Base-by-base conservation (phyloP, 2,888 invertebrate species). In the Ecdyonurus torrentis region DNA sequence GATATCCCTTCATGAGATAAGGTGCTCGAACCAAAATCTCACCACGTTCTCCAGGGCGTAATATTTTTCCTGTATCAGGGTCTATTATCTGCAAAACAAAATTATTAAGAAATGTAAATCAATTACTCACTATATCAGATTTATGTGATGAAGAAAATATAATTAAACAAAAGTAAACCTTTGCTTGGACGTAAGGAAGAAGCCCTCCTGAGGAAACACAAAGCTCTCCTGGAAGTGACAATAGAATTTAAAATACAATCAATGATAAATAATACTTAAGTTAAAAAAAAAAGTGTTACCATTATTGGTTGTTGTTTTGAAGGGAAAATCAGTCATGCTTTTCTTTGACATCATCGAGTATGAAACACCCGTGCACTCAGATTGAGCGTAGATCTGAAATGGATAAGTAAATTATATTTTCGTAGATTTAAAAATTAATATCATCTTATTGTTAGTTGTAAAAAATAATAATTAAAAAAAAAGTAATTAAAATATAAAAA, bases 1-100 rank as follows among this genome's bases (percentile, higher is more conserved):
- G 72, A 67, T 80, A 80, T 1, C 77, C 77, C 62, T 75, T 75
- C 74, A 78, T 78, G 2, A 76, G 70, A 62, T 76, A 75, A 2
- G 77, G 77, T 1, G 78, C 76, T 62, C 71, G 71, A 1, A 77
- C 69, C 61, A 72, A 74, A 2, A 78, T 65, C 67, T 78, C 78
- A 23, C 79, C 79, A 2, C 69, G 67, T 64, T 75, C 68, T 59
- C 73, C 70, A 5, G 69, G 67, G 0, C 70, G 71, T 1, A 76
- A 68, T 19, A 66, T 15, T 58, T 66, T 65, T 23, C 71, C 70
- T 1, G 70, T 69, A 2, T 18, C 52, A 19, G 24, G 19, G 25
- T 59, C 60, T 15, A 60, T 24, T 19, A 60, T 23, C 60, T 60
- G 23, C 10, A 61, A 2, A n/a, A 18, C 37, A 50, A 23, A 2